Evolutionary conservation across 1,140 invertebrate species (phyloP), one percentile per base, ranked within the genome.

Genomic region (Diorhabda sublineata): DNA sequence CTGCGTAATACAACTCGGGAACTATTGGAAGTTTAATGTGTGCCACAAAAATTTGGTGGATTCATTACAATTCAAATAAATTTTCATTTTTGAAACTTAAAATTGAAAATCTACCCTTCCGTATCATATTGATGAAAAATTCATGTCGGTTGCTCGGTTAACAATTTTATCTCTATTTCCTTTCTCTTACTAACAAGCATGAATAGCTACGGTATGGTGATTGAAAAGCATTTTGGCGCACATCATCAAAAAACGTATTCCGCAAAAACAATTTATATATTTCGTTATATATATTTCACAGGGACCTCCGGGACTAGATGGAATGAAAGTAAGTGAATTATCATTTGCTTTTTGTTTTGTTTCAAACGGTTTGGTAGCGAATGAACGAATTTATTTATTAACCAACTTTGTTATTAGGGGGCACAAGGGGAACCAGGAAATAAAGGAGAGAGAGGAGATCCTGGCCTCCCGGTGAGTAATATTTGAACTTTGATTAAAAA

Each of bases 391-490:
- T 26, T 26, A 26, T 26, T 26, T 26, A 26, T 26, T 26, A 45
- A 58, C 26, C 9, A 69, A 5, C 45, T 58, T 6, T 66, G n/a
- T 58, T 59, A 76, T 84, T 84, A 95, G 93, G 94, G 94, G 73
- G 92, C 92, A 69, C 91, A 94, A 84, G 94, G 94, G 69, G 93
- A 96, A 82, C 91, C 92, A 52, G 94, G 94, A 68, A 88, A 86
- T 73, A 96, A 95, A 84, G 94, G 94, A 70, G 94, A 96, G 84
- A 85, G 93, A 70, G 94, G 94, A 59, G 94, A 96, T 83, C 92
- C 93, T 67, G 94, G 95, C 76, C 83, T 96, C 81, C 93, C 93
- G 79, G 94, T 96, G 89, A 87, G 92, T 89, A 78, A 74, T n/a
- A 4, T 45, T 45, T 9, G 4, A 8, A 63, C 9, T 11, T 4